Conservation (phyloP, 2,113 vertebrate species). For the Polyodon spathula region DNA sequence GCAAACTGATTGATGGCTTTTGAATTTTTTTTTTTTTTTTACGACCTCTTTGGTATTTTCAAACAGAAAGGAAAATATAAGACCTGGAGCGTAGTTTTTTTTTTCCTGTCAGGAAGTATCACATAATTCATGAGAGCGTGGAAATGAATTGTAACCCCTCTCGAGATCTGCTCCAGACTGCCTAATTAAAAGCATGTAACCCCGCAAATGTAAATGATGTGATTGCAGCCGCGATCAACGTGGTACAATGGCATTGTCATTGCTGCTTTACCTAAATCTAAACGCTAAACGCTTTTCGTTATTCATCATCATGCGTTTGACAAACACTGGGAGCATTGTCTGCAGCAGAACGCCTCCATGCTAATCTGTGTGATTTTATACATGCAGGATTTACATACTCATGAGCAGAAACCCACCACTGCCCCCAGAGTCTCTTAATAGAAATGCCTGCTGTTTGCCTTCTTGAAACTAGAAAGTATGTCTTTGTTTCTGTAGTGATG, state of each 20-base stretch:
- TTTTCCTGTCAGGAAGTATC: constrained; percentile 29
- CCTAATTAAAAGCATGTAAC: constrained; percentile 3
- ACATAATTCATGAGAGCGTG: constrained; percentile 20
- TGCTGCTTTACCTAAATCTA: background rate
- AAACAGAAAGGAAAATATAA: constrained; percentile 29
- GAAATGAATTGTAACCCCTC: constrained; percentile 30
- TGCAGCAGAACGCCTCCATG: constrained; percentile 33
- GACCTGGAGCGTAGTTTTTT: constrained; percentile 29
- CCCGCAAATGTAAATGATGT: background rate
- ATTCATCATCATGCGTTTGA: constrained; percentile 34
- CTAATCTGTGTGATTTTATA: constrained; percentile 53
- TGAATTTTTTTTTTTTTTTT: background rate
- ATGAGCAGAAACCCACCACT: constrained; percentile 45
- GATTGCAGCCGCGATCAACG: background rate
- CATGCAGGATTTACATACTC: constrained; percentile 59
- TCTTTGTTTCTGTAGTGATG: background rate
- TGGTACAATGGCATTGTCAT: background rate
- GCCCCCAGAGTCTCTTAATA: background rate
- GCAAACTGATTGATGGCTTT: background rate
- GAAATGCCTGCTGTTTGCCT: background rate
- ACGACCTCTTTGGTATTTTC: background rate
- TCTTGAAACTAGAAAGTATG: background rate
- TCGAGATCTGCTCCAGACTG: constrained; percentile 2
- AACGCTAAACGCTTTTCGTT: constrained; percentile 36
- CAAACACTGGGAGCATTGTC: constrained; percentile 28